Evolutionary conservation across 2,113 vertebrate species (phyloP), one percentile per base, ranked within the genome.

Genomic region (Mola mola): DNA sequence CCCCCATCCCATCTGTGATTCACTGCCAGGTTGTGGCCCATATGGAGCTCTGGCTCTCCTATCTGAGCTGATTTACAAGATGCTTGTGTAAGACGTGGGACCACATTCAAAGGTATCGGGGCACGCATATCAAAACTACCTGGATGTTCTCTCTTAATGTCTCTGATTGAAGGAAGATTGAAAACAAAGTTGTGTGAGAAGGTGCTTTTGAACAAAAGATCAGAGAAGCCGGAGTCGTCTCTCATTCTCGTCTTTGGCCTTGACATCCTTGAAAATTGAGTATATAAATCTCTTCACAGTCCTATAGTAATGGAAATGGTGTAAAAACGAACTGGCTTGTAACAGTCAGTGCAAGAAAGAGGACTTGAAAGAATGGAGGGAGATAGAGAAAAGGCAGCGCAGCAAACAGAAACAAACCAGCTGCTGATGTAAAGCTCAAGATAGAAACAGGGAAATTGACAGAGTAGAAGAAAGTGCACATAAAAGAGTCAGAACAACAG

Each of bases 201-300:
- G 58, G 24, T 68, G 59, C 44, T 37, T 66, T 21, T 26, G 33
- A 56, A 20, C 22, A 15, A 16, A 31, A 67, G 55, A 63, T 57
- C 40, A 66, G 20, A 68, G 44, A 43, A 21, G 33, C 17, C 46
- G 13, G 38, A 33, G 41, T 28, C 6, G 8, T 56, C 62, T 66
- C n/a, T 36, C 17, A 16, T 56, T 20, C 19, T 21, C 0, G 52
- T 75, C 75, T 88, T 83, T 84, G 83, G 79, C 79, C 67, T 75
- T 60, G 64, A 57, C 72, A 58, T 84, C 73, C 78, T 80, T 38
- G 25, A 74, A 67, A 70, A 42, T 38, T 50, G 22, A 31, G 16
- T 20, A 24, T 41, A 29, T 48, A 50, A 52, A 31, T 50, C 42
- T 33, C 28, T 29, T 29, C 6, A 17, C 22, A 16, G n/a, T 44